Evolutionary conservation across 1,140 invertebrate genomes (phyloP), one percentile per base, ranked within the genome.

Genomic region (Oreohelix idahoensis): DNA sequence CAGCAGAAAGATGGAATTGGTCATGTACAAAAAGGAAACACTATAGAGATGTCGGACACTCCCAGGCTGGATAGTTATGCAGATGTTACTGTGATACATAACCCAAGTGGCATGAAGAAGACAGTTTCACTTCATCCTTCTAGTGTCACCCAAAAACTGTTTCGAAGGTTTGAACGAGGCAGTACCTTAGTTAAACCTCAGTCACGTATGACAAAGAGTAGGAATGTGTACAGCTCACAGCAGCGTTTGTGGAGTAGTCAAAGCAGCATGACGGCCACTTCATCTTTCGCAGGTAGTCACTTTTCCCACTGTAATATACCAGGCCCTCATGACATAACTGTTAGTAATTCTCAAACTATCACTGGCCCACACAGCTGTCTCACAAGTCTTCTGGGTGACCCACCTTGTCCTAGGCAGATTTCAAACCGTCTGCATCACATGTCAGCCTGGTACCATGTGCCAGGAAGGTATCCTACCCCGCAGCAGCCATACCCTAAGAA

Each of bases 371-470:
- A 90, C 83, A 89, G 86, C 29, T 79, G 82, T 53, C 45, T 91
- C 0, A 83, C 84, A 42, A 90, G 89, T 81, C 78, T 91, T 23
- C 76, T 91, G n/a, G 87, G 86, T 15, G 66, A 79, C 1, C 80
- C 86, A 0, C 39, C 58, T 69, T 76, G 85, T 38, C 89, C 89
- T 0, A 79, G 87, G 49, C 86, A 89, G 79, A 73, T 88, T 35
- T 80, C 81, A 20, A 78, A 71, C 42, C 75, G 58, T 1, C 76
- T 88, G 26, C 87, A 89, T 79, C 90, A 91, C 84, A 83, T 83
- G 49, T 87, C 89, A 32, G 89, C 90, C 0, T 91, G 90, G 90
- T 91, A 91, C 82, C 90, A 91, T 84, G 88, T 90, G 0, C 90
- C 90, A 1, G 90, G 90, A 0, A 82, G 90, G 15, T 91, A 91